phyloP scores from a whole-genome alignment of 2,888 invertebrate species.

The Nomada fucata region DNA sequence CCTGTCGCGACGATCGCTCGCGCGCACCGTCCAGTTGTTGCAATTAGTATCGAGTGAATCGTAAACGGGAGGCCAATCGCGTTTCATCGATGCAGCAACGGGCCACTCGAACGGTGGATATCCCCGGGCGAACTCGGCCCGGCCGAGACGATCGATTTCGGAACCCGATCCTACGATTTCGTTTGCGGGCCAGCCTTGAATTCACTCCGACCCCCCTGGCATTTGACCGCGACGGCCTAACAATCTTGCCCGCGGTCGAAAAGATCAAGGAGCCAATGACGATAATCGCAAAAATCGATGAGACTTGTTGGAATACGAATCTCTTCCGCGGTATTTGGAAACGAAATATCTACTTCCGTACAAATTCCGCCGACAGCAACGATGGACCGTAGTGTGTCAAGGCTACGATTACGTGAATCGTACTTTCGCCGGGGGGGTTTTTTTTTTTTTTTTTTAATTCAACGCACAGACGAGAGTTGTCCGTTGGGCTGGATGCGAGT shows the following conservation, averaged over 20 bases:
- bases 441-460: not conserved
- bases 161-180: not conserved
- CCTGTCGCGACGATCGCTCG: conserved; percentile 21
- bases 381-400: conserved; percentile 2
- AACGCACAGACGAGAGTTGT: not conserved
- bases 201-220: conserved; percentile 30
- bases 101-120: not conserved
- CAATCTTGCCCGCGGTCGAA: conserved; percentile 27
- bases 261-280: conserved; percentile 21
- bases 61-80: not conserved
- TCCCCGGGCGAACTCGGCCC: not conserved
- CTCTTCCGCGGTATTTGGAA: not conserved
- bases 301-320: not conserved
- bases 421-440: not conserved
- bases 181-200: conserved; percentile 20
- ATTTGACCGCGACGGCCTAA: conserved; percentile 6
- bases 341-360: not conserved
- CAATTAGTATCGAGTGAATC: not conserved
- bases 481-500: not conserved
- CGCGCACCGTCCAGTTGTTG: not conserved
- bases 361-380: not conserved
- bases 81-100: not conserved
- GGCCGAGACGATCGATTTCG: not conserved
- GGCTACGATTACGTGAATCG: conserved; percentile 9
- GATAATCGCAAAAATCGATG: conserved; percentile 3